These are phyloP conservation scores for Peromyscus attwateri DNA, from an alignment of 2,797 vertebrate species.

Conservation along the genomic window DNA sequence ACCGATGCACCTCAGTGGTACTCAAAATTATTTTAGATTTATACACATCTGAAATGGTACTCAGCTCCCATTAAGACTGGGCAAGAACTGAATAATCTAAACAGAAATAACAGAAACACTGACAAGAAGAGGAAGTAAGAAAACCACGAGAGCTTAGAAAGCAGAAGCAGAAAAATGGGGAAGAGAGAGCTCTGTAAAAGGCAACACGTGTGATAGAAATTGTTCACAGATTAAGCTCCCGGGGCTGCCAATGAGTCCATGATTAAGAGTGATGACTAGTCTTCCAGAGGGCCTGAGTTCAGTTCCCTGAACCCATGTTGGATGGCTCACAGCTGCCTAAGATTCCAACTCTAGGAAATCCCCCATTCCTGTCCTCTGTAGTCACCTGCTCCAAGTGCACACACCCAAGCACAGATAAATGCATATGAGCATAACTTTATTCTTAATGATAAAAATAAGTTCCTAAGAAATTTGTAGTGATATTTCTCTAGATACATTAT, in stretches of 20 bases:
- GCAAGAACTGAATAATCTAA: conserved; percentile 2
- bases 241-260: too few relatives aligned
- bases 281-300: not conserved
- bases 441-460: not conserved
- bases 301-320: too few relatives aligned
- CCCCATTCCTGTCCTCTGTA: not conserved
- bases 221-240: not conserved
- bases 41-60: conserved; percentile 21
- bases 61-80: conserved; percentile 20
- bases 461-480: not conserved
- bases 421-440: not conserved
- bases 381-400: not conserved
- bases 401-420: not conserved
- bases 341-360: not conserved
- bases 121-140: not conserved
- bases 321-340: not conserved
- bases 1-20: conserved; percentile 23
- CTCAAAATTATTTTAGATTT: conserved; percentile 54
- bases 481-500: not conserved
- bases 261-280: not conserved
- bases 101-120: not conserved
- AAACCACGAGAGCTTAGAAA: not conserved
- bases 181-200: not conserved
- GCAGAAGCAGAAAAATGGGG: not conserved
- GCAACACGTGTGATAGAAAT: not conserved